Evolutionary conservation across 2,113 vertebrate species (phyloP), one percentile per base, ranked within the genome.

Genomic region (Merops nubicus): DNA sequence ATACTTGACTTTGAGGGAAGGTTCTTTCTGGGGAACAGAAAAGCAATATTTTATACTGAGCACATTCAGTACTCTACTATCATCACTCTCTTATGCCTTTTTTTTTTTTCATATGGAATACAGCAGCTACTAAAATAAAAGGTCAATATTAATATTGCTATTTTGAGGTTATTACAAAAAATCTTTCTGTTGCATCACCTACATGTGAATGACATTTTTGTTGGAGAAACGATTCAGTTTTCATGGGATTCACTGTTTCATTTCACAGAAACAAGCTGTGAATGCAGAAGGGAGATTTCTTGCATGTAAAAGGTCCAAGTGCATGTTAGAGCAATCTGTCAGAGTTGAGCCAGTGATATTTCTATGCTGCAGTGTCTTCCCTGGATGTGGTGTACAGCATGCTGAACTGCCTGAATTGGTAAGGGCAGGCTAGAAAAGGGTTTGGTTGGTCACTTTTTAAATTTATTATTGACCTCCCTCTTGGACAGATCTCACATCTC

Each of bases 191-290:
- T 93, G 62, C 45, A 34, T 73, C 67, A 76, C 50, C 28, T 73
- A 54, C 67, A 69, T 8, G 12, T 17, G 54, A 85, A 69, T 22
- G 12, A 19, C 38, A 83, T 34, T 84, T 90, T 47, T 73, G 31
- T 40, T 68, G 62, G 67, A 83, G 28, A 65, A 70, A 80, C 74
- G 6, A 73, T 31, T 31, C 38, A 42, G 26, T 81, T 75, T 87
- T 67, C 76, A 80, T 10, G 22, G 15, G 57, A 67, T 84, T 85
- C 63, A 36, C 47, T 34, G 75, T 67, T 97, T 85, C 38, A 22
- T 91, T 88, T 95, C 56, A 84, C 91, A 94, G 75, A 70, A 95
- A 62, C 34, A 91, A 88, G 63, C 59, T 62, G 50, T 67, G 85
- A 91, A 93, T 40, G 72, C 83, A 65, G 59, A 80, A 88, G 54